Base-by-base conservation (phyloP, 2,888 invertebrate genomes). In the Epinotia demarniana region DNA sequence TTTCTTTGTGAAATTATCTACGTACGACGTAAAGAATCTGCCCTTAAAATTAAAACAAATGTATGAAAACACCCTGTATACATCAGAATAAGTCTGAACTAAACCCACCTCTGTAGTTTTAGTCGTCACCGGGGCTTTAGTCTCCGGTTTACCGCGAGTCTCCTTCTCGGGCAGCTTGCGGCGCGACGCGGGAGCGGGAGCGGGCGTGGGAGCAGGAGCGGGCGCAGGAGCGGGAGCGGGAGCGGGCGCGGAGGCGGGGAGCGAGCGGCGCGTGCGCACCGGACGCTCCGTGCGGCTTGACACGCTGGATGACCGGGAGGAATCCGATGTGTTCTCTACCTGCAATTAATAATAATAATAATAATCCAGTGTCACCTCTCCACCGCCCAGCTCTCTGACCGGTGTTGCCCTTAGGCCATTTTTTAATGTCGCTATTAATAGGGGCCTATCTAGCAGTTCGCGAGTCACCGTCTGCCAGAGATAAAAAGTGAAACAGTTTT, bases 301-400 rank as follows among this genome's bases (percentile, higher is more conserved):
- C 8, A 49, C 61, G 62, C 75, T 72, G 6, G 75, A 67, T 4
- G 66, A 67, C 5, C 75, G 60, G 3, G 75, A 75, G 0, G 55
- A 69, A 6, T 69, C 69, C 9, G 69, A 69, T 12, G 27, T 0
- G 12, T n/a, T 69, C 46, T 69, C 69, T 69, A 23, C 23, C 68
- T 69, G 39, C 1, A 68, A 55, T 18, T 12, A 0, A 18, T 19
- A n/a, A n/a, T n/a, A n/a, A n/a, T n/a, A n/a, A n/a, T n/a, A n/a
- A n/a, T n/a, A n/a, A n/a, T n/a, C n/a, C n/a, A n/a, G n/a, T n/a
- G n/a, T n/a, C n/a, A n/a, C n/a, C n/a, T n/a, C n/a, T n/a, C n/a
- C n/a, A n/a, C n/a, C n/a, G n/a, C n/a, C n/a, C n/a, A n/a, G n/a
- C n/a, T n/a, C n/a, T n/a, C n/a, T n/a, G n/a, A n/a, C n/a, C n/a